Base-by-base conservation (phyloP, 2,888 invertebrate species). In the Platynereis dumerilii region DNA sequence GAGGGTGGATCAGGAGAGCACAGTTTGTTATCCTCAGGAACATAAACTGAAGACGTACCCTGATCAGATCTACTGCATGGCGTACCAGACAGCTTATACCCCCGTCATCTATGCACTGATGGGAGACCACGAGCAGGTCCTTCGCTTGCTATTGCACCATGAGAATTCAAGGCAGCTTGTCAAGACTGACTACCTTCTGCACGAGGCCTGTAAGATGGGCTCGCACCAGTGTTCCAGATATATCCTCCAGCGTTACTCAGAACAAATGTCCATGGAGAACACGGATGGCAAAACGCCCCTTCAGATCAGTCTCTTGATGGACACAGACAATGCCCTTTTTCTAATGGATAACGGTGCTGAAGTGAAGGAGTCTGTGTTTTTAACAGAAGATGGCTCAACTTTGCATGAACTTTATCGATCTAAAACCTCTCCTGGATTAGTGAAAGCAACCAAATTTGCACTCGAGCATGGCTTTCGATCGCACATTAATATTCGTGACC, bases 1-100 rank as follows among this genome's bases (percentile, higher is more conserved):
- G 3, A 87, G 90, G 70, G 88, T 90, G 24, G 90, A 91, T 80
- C 88, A 89, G 0, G 90, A 90, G 78, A 89, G 90, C 1, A 86
- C 91, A 22, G 90, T 91, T 89, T 91, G 91, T 77, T 91, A 90
- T 86, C 91, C 91, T 0, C 89, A 90, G 7, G 87, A 89, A 12
- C 91, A 91, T 79, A 89, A 73, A 24, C 74, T 78, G 3, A 67
- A 75, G 34, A 72, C 71, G 10, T 72, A 69, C 53, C 69, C 74
- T 28, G 69, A 71, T 17, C 73, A 76, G 67, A 74, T 81, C 72
- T 74, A 78, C 63, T 69, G 81, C 67, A 61, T 80, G 12, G 67
- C 72, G 58, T 73, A 80, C 74, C 65, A 82, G 68, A 70, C 76
- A 55, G 74, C 83, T 69, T 74, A 78, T 71, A 68, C 80, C 60